Evolutionary conservation across 2,113 vertebrate genomes (phyloP), one percentile per base, ranked within the genome.

Genomic region (Alouatta palliata): DNA sequence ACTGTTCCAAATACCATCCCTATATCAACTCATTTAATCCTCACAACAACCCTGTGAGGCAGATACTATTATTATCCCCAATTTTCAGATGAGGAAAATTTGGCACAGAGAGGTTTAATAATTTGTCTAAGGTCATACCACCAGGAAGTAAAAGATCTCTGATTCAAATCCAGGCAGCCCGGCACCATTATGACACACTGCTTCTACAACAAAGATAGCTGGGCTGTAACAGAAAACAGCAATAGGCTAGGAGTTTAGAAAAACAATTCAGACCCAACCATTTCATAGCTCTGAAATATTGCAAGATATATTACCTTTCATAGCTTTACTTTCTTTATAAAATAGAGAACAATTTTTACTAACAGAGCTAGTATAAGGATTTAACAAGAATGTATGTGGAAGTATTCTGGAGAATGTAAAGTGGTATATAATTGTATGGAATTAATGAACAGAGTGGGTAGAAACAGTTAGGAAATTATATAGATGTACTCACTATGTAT

Each of bases 261-360:
- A 93, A 93, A 91, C 35, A 76, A 87, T 82, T 64, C 10, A 79
- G 40, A 21, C 4, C 30, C 70, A 94, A 96, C 3, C 30, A 70
- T 64, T 89, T 87, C 25, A 20, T 86, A 94, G 45, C n/a, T 96
- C 79, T 91, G 79, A 96, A 94, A 95, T 85, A 81, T 68, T 97
- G 61, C 45, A 89, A 85, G 83, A 71, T 76, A 89, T 77, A 68
- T 56, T 40, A 90, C 30, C 30, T 79, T 25, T 73, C 12, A 81
- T 91, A 96, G 58, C 47, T 52, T 95, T 25, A 90, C 16, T 76
- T 82, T 90, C 81, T 89, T 83, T 84, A 84, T 47, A 45, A 77
- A 91, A 82, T 52, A 92, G n/a, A 95, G 17, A 70, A n/a, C 54
- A 86, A 52, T 30, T 85, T 64, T 75, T 64, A 79, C 73, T 88